Evolutionary conservation across 2,888 invertebrate species (phyloP).

Genomic region (Peribatodes rhomboidaria): DNA sequence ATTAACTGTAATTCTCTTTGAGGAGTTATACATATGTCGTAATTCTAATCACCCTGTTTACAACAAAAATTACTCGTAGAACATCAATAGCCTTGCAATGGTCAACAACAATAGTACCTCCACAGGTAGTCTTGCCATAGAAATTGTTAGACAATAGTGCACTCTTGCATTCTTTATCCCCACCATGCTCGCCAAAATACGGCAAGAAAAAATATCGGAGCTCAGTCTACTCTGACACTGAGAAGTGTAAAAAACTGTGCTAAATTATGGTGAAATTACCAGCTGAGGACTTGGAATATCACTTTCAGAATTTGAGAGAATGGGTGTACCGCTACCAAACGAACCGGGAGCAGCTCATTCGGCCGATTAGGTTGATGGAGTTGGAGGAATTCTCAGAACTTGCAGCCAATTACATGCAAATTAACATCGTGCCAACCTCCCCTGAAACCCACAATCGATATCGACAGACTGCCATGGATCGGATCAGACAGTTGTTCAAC

Average conservation of each 20-base stretch:
- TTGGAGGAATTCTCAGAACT: constrained; percentile 49
- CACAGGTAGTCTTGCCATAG: constrained; percentile 37
- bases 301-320: constrained; percentile 1
- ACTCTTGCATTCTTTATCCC: constrained; percentile 16
- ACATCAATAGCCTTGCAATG: constrained; percentile 4
- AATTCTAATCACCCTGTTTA: constrained; percentile 10
- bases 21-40: no score
- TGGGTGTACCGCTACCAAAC: constrained; percentile 6
- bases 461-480: constrained; percentile 51
- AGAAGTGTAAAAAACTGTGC: constrained; percentile 16
- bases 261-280: constrained; percentile 49
- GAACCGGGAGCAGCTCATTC: neutral
- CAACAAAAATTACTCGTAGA: constrained; percentile 9
- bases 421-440: neutral
- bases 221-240: constrained; percentile 10
- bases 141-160: constrained; percentile 47
- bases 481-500: constrained; percentile 50
- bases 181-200: constrained; percentile 11
- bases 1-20: no score
- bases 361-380: constrained; percentile 41
- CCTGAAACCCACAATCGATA: neutral
- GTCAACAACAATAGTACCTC: constrained; percentile 40
- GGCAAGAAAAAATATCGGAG: constrained; percentile 4
- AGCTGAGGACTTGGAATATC: constrained; percentile 32
- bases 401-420: constrained; percentile 41